Conservation (phyloP, 1,140 invertebrate species). For the Panonychus citri region DNA sequence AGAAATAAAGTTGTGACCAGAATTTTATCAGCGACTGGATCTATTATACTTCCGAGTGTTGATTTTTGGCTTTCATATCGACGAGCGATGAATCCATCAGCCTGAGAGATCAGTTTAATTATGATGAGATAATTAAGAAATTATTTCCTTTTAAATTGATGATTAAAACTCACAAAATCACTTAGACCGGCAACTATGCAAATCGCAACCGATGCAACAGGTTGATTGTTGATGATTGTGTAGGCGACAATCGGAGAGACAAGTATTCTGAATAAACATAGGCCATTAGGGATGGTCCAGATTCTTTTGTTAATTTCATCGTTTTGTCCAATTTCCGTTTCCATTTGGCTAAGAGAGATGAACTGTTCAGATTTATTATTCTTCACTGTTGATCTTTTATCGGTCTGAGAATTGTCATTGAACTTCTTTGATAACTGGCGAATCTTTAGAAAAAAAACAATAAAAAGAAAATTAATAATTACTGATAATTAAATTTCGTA, state of each 20-base stretch:
- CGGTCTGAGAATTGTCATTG: no score
- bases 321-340: no score
- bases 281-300: slow-evolving; percentile 70
- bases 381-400: no score
- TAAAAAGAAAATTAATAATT: no score
- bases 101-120: slow-evolving; percentile 26
- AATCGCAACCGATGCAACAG: slow-evolving; percentile 40
- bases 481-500: no score
- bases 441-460: no score
- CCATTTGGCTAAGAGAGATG: no score
- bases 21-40: slow-evolving; percentile 92
- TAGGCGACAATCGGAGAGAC: slow-evolving; percentile 66
- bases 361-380: no score
- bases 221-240: slow-evolving; percentile 50
- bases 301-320: slow-evolving; percentile 47
- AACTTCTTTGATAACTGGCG: no score
- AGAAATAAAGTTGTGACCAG: slow-evolving; percentile 68
- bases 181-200: slow-evolving; percentile 53
- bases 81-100: slow-evolving; percentile 88
- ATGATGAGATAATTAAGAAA: not conserved
- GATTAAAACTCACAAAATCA: slow-evolving; percentile 42
- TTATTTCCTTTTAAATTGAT: not conserved
- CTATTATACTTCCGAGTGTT: slow-evolving; percentile 77
- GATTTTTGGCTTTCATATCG: slow-evolving; percentile 70
- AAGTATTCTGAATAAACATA: slow-evolving; percentile 57